Evolutionary conservation across 2,113 vertebrate genomes (phyloP).

Genomic region (Odontesthes bonariensis): DNA sequence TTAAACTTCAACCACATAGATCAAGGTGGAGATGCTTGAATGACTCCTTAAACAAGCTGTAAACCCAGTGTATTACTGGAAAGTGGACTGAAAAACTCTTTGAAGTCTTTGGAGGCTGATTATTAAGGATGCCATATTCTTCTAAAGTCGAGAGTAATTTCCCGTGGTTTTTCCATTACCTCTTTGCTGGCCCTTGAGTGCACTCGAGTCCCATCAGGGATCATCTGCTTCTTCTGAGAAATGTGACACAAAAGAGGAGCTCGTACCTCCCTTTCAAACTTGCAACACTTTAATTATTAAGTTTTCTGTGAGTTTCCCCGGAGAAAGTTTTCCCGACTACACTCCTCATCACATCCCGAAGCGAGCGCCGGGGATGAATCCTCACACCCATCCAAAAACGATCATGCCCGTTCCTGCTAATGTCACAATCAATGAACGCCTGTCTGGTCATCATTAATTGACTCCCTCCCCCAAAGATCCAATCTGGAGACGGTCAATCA

Average conservation of each 20-base stretch:
- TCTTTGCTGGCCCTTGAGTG: constrained; percentile 43
- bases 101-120: constrained; percentile 32
- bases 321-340: constrained; percentile 36
- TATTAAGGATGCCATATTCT: constrained; percentile 29
- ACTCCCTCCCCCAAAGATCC: constrained; percentile 55
- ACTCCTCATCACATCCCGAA: constrained; percentile 11
- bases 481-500: constrained; percentile 61
- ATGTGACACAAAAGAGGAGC: constrained; percentile 23
- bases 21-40: constrained; percentile 15
- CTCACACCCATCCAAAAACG: constrained; percentile 31
- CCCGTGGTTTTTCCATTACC: constrained; percentile 29
- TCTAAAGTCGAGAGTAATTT: constrained; percentile 42
- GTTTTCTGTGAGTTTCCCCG: constrained; percentile 31
- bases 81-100: constrained; percentile 44
- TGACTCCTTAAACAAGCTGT: constrained; percentile 7
- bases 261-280: constrained; percentile 15
- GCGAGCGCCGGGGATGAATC: constrained; percentile 19
- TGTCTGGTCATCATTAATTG: constrained; percentile 63
- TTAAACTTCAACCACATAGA: neutral
- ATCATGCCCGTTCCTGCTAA: constrained; percentile 51
- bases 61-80: constrained; percentile 29
- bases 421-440: constrained; percentile 56
- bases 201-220: constrained; percentile 30
- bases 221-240: constrained; percentile 13
- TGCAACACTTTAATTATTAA: constrained; percentile 50